Evolutionary conservation across 2,113 vertebrate genomes (phyloP), one percentile per base, ranked within the genome.

Genomic region (Chloropsis cyanopogon): DNA sequence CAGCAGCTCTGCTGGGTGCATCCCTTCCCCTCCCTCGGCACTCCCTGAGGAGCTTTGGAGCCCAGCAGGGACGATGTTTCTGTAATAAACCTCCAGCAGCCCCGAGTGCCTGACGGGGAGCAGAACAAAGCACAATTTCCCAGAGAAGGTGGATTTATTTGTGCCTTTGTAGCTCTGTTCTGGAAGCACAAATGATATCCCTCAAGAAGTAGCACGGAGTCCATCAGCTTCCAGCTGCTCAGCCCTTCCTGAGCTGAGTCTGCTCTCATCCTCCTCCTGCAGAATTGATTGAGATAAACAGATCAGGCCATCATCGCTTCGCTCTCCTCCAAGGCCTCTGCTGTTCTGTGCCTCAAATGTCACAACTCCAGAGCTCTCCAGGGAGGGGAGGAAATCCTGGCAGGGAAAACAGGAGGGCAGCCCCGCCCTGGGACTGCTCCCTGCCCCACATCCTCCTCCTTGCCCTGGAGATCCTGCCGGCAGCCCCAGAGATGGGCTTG

Each of bases 181-280:
- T 70, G 59, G 80, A 83, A 92, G 64, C 46, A 95, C 86, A 92
- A 82, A 82, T 72, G 80, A 56, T 23, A 65, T 47, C 44, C 64
- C 93, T 78, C 19, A 19, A 88, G 91, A 72, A 90, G 72, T 37
- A 29, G 72, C 31, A 77, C 50, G 5, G 47, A 88, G 64, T 73
- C 69, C 89, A 81, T 91, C 76, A 90, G 68, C 68, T 83, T 87
- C 68, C 54, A 87, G 54, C 84, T 87, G 84, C 70, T 91, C 73
- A 71, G 81, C 18, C 61, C 76, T 93, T 69, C 52, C 2, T 73
- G 54, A 31, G 29, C 29, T 50, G 37, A 31, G 56, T 11, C 72
- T 93, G n/a, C 19, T 64, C 75, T 6, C 63, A 76, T 56, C 24
- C 76, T 49, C 23, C 1, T 60, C 20, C 72, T 72, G 54, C 77